These are phyloP conservation scores for Eupithecia centaureata DNA, from an alignment of 2,888 invertebrate species.

Conservation along the genomic window DNA sequence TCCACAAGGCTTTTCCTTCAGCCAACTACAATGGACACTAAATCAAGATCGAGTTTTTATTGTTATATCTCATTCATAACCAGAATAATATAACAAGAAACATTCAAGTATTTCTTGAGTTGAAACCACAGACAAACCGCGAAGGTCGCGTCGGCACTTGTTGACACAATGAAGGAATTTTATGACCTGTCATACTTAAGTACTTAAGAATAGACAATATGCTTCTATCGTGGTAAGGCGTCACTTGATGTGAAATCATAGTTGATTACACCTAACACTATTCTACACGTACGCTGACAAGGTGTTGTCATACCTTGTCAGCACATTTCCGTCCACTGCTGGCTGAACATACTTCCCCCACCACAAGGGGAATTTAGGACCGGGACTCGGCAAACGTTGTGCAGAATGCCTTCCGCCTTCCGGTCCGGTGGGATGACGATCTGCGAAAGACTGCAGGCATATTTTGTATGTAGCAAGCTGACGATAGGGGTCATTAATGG, in stretches of 20 bases:
- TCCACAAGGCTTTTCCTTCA: neutral
- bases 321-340: too few species aligned
- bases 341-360: too few species aligned
- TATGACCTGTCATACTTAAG: neutral
- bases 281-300: too few species aligned
- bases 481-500: too few species aligned
- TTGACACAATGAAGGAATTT: neutral
- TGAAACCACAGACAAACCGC: slow-evolving; percentile 22
- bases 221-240: neutral
- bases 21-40: neutral
- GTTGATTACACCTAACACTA: too few species aligned
- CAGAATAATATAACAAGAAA: slow-evolving; percentile 6
- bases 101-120: neutral
- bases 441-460: too few species aligned
- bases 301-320: too few species aligned
- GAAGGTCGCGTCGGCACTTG: neutral
- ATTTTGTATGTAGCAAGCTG: too few species aligned
- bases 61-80: slow-evolving; percentile 2
- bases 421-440: too few species aligned
- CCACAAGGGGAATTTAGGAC: too few species aligned
- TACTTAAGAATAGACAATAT: neutral
- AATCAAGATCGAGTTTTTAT: slow-evolving; percentile 2
- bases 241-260: neutral
- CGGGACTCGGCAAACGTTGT: too few species aligned
- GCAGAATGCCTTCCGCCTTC: too few species aligned